These are phyloP conservation scores for Nestor notabilis DNA, from an alignment of 2,113 vertebrate genomes.

Conservation along the genomic window DNA sequence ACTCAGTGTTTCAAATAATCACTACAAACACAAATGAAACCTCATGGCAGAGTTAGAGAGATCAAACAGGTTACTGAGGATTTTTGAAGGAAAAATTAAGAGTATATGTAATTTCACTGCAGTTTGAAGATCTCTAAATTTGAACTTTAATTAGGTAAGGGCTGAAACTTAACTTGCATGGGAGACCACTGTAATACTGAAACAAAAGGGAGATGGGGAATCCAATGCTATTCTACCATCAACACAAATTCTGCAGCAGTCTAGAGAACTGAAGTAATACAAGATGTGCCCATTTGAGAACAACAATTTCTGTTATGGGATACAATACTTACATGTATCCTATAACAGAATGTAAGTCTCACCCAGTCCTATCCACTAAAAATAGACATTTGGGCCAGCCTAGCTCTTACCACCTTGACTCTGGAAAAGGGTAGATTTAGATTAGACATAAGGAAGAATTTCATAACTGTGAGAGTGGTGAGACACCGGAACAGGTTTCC, in stretches of 20 bases:
- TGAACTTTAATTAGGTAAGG: not conserved
- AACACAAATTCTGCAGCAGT: not conserved
- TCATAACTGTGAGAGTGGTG: not conserved
- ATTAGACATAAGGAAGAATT: not conserved
- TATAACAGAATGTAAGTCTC: not conserved
- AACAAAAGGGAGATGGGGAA: not conserved
- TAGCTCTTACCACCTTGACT: not conserved
- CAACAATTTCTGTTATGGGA: not conserved
- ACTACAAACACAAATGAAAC: not conserved
- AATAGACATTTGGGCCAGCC: not conserved
- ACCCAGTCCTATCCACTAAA: not conserved
- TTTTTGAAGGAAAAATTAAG: not conserved
- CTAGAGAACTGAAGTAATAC: not conserved
- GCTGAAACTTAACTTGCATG: not conserved
- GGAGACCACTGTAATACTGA: not conserved
- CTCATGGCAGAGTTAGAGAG: not conserved
- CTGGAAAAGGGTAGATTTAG: not conserved
- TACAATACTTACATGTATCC: not conserved
- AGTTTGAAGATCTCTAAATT: not conserved
- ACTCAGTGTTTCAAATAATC: not conserved
- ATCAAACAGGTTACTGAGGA: not conserved
- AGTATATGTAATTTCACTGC: not conserved
- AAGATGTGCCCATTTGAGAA: not conserved
- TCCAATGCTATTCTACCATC: not conserved
- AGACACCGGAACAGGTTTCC: not conserved